phyloP scores from a whole-genome alignment of 2,797 vertebrate genomes.

The Pteropus rufus region DNA sequence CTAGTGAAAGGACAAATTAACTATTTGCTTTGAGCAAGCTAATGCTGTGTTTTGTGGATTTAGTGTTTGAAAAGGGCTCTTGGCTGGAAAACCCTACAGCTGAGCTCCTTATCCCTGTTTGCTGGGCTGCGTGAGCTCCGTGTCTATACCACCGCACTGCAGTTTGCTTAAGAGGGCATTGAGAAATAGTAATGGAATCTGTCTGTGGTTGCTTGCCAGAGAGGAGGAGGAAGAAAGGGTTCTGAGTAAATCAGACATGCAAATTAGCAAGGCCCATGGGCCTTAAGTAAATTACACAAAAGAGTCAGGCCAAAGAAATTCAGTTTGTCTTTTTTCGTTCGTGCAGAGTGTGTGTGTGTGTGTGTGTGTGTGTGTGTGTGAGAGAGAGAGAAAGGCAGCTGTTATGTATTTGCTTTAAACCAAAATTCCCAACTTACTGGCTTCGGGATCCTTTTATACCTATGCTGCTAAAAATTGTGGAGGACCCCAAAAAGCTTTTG shows the following conservation, averaged over 20 bases:
- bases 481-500: not conserved
- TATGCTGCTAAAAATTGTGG: not conserved
- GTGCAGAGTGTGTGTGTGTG: not conserved
- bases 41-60: slow-evolving; percentile 67
- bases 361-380: not conserved
- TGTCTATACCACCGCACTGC: not conserved
- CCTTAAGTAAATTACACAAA: slow-evolving; percentile 53
- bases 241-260: slow-evolving; percentile 70
- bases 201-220: slow-evolving; percentile 64
- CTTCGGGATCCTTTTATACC: not conserved
- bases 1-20: slow-evolving; percentile 69
- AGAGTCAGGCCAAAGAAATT: slow-evolving; percentile 42
- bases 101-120: slow-evolving; percentile 43
- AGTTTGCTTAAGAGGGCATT: slow-evolving; percentile 44
- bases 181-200: slow-evolving; percentile 66
- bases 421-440: not conserved
- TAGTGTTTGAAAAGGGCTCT: slow-evolving; percentile 61
- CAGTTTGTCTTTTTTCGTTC: slow-evolving; percentile 42
- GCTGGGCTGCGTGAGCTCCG: slow-evolving; percentile 32
- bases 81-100: slow-evolving; percentile 39
- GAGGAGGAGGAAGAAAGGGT: slow-evolving; percentile 63
- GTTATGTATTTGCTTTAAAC: slow-evolving; percentile 20
- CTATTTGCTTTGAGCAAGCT: slow-evolving; percentile 71
- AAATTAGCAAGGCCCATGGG: slow-evolving; percentile 66
- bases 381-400: not conserved